Conservation (phyloP, 2,113 vertebrate species). For the Eulemur macaco region DNA sequence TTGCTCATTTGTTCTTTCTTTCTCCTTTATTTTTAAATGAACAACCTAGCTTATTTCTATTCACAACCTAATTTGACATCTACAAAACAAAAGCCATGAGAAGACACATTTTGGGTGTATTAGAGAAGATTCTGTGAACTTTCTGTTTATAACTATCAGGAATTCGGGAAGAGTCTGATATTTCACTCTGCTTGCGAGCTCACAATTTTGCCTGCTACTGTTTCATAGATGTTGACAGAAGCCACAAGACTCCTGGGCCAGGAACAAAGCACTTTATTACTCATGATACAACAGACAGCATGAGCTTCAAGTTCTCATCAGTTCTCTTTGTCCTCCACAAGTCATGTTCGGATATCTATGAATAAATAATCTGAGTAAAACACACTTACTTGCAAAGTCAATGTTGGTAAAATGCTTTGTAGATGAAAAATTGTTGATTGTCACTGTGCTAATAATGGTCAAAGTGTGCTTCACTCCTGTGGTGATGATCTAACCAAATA, state of each 20-base stretch:
- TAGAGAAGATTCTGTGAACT: not conserved
- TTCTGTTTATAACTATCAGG: not conserved
- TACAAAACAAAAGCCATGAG: not conserved
- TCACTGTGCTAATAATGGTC: not conserved
- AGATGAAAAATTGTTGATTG: not conserved
- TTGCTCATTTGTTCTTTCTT: not conserved
- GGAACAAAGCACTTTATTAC: not conserved
- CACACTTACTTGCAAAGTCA: not conserved
- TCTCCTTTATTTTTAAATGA: not conserved
- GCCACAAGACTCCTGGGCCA: not conserved
- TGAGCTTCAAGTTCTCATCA: not conserved
- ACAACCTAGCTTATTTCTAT: not conserved
- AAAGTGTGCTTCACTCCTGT: not conserved
- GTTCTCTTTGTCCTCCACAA: not conserved
- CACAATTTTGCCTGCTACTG: not conserved
- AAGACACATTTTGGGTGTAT: not conserved
- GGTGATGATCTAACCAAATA: not conserved
- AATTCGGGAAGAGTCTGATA: not conserved
- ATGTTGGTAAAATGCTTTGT: not conserved
- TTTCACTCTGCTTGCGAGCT: not conserved
- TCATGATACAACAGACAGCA: fast-evolving
- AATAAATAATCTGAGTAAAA: conserved; percentile 20
- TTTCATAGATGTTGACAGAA: not conserved
- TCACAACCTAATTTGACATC: not conserved
- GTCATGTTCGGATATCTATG: not conserved